Evolutionary conservation across 2,888 invertebrate genomes (phyloP), one percentile per base, ranked within the genome.

Genomic region (Thymelicus acteon): DNA sequence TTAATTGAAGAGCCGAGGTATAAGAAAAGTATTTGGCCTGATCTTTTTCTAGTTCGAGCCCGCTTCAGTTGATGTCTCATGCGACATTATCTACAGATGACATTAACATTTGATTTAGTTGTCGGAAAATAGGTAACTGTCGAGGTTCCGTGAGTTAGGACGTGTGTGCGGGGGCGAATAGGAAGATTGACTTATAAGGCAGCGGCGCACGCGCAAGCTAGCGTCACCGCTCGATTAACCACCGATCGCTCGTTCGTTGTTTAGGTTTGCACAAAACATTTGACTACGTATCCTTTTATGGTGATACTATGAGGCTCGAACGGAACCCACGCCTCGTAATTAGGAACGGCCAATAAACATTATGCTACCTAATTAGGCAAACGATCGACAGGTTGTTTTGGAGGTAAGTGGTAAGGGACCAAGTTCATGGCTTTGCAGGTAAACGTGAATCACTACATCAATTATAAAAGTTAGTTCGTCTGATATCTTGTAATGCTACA

Each of bases 161-260:
- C 79, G 67, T 67, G 7, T 69, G 74, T 80, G 93, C 88, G 93
- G 93, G 92, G 93, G 93, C 92, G 93, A 90, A 80, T 90, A 91
- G 91, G 91, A 91, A 90, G 89, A 86, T 84, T 78, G 81, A 83
- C 92, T 82, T 92, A 91, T 91, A 93, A 82, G 93, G 93, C 77
- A 79, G 79, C 80, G 83, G 80, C 79, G 79, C 80, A 82, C 80
- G 82, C 70, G 58, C 70, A 60, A 31, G 79, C 80, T 83, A 83
- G 80, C 92, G 92, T 93, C 93, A 93, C 87, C 92, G 85, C 85
- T 82, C 81, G 86, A 85, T 86, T 85, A 85, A 84, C 85, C 82
- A 81, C 80, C 80, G 82, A 83, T 82, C 79, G 79, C 75, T 76
- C 76, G 76, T 78, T 78, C 81, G 82, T 82, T 85, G 85, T 82